Percentiles rank a stretch among this genome's conserved stretches.
These are phyloP conservation scores for Florisuga fusca DNA, from an alignment of 2,797 vertebrate genomes.

Conservation along the genomic window DNA sequence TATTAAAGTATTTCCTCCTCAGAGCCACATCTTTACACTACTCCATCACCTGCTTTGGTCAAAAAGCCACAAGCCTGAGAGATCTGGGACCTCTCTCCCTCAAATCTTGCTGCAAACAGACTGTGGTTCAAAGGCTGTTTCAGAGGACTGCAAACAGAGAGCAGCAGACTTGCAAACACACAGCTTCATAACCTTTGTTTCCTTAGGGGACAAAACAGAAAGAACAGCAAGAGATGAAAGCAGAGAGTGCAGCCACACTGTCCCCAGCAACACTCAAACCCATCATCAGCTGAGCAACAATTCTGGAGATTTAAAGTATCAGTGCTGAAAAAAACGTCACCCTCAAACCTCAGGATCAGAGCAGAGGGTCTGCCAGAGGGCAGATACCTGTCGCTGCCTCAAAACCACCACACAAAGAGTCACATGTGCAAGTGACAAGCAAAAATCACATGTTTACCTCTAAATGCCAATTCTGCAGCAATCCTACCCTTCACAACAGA, in stretches of 20 bases:
- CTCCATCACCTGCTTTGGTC: neutral
- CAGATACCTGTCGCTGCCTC: neutral
- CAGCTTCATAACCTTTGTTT: neutral
- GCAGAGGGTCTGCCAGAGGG: neutral
- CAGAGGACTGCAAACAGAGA: neutral
- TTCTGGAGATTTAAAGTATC: neutral
- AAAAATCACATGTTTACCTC: neutral
- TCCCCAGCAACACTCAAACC: neutral
- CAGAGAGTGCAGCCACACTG: neutral
- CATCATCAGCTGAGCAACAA: neutral
- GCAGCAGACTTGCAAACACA: neutral
- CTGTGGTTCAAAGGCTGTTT: neutral
- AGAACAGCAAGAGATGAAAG: neutral
- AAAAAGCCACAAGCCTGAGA: neutral
- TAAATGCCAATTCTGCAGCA: fast-evolving
- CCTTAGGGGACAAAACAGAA: neutral
- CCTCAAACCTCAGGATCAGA: fast-evolving
- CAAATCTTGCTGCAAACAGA: neutral
- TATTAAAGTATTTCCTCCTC: neutral
- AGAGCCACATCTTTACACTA: neutral
- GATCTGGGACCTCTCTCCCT: neutral
- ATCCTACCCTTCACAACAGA: neutral
- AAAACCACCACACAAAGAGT: neutral
- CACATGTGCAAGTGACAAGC: neutral
- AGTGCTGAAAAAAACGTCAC: fast-evolving